Base-by-base conservation (phyloP, 1,140 invertebrate species). In the Mizuhopecten yessoensis region DNA sequence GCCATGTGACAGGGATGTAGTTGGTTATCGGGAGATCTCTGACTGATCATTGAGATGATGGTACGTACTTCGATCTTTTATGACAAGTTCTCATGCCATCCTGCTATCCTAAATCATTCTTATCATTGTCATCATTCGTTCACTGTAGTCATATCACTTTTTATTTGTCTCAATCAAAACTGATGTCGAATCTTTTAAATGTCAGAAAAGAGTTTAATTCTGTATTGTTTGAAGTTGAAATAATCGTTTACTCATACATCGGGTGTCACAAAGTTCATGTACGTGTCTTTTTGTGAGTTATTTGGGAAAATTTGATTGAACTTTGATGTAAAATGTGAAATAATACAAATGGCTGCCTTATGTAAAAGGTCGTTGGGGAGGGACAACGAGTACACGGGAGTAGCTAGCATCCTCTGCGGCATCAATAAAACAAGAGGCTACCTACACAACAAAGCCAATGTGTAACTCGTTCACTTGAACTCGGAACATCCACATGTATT, bases 401-500 rank as follows among this genome's bases (percentile, higher is more conserved):
- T n/a, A 17, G 3, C 57, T n/a, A 75, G 57, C 57, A 75, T 75
- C 57, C 57, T 29, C n/a, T n/a, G 17, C 57, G 29, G 2, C 57
- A 75, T 75, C 57, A 75, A 75, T 75, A 75, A n/a, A 75, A 17
- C 36, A n/a, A n/a, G n/a, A n/a, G n/a, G n/a, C n/a, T n/a, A n/a
- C n/a, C n/a, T n/a, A n/a, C n/a, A n/a, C n/a, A n/a, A n/a, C n/a
- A n/a, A n/a, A n/a, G n/a, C n/a, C n/a, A n/a, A n/a, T n/a, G n/a
- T n/a, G n/a, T n/a, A n/a, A n/a, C n/a, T 17, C 17, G 57, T 11
- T 75, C 57, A 75, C n/a, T 39, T 75, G 23, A 75, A 75, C 57
- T n/a, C 57, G 1, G 57, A 5, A 29, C 3, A 75, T 29, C n/a
- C 5, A 29, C 57, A 49, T 39, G 36, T 39, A n/a, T n/a, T 39